Base-by-base conservation (phyloP, 1,140 invertebrate species). In the Brachionus sp. region DNA sequence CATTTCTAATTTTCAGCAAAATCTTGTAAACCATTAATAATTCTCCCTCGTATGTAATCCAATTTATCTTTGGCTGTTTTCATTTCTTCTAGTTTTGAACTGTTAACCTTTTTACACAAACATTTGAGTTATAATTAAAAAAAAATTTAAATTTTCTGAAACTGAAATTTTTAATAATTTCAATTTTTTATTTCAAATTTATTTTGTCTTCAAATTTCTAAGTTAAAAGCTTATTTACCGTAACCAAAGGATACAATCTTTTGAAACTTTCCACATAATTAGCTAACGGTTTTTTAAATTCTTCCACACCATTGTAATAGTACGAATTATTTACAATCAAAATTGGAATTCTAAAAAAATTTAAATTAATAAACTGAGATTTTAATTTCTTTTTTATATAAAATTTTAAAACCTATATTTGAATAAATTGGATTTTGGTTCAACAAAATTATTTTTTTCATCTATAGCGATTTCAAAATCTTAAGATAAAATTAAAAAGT, bases 391-490 rank as follows among this genome's bases (percentile, higher is more conserved):
- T n/a, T n/a, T n/a, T n/a, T n/a, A n/a, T n/a, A n/a, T 39, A 44
- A 50, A 25, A 13, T 77, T n/a, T 77, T 50, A n/a, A 29, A 42
- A 77, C 73, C 73, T 80, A 37, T 62, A 80, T 35, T 80, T 80
- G 2, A 80, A 62, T 29, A 25, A 13, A 35, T 62, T 66, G 12
- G 50, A 42, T 64, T 19, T 57, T 37, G 77, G 62, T 12, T 57
- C 77, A 3, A 37, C 62, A 62, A 80, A 66, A 16, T 62, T 80
- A 1, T 66, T 80, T 7, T 80, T 42, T 23, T 66, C 62, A 53
- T 80, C 77, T 9, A 80, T 44, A n/a, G 77, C 77, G 19, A 80
- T 80, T 62, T 80, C 77, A 35, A 80, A 80, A 29, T 80, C 77
- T 80, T 0, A 13, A 16, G 23, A 53, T 16, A 9, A 13, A 19